Evolutionary conservation across 2,797 vertebrate genomes (phyloP), one percentile per base, ranked within the genome.

Genomic region (Takifugu ocellatus): DNA sequence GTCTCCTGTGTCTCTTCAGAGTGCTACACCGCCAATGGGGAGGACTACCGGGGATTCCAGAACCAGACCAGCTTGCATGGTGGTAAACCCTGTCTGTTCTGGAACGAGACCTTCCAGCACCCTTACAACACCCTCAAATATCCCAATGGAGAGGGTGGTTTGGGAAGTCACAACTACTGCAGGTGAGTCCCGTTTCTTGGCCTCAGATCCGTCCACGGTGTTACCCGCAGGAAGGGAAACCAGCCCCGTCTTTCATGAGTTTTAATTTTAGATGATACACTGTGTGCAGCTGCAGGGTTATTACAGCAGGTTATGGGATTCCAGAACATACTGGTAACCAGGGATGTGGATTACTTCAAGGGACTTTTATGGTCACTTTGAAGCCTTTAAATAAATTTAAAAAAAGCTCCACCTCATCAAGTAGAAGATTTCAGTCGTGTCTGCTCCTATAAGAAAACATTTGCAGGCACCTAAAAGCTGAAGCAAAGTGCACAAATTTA

Each of bases 31-130:
- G 94, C 94, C 66, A 98, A 97, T 2, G 96, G 96, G 62, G 94
- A 92, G 56, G 96, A 98, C 88, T 98, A 98, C 79, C 89, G 95
- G 81, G 96, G 95, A 51, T 90, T 86, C 31, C 96, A 98, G 91
- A 96, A 94, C 89, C 93, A 93, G 91, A 98, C 96, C 5, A 91
- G 93, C 42, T 89, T 93, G 3, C 75, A 91, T 4, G 93, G 90
- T 11, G 96, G 96, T 26, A 97, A 95, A 79, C 93, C 95, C 54
- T 98, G 96, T 76, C 94, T 98, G 6, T 97, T 92, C 85, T 98
- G 96, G 96, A 98, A 96, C 12, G 96, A 98, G 88, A 98, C 96
- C 63, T 96, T 96, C 84, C 93, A 97, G 82, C 96, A 97, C 81
- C 95, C 96, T 0, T 98, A 96, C 82, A 98, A 98, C 79, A 98